These are phyloP conservation scores for Sebastolobus altivelis DNA, from an alignment of 2,797 vertebrate genomes.

Conservation along the genomic window DNA sequence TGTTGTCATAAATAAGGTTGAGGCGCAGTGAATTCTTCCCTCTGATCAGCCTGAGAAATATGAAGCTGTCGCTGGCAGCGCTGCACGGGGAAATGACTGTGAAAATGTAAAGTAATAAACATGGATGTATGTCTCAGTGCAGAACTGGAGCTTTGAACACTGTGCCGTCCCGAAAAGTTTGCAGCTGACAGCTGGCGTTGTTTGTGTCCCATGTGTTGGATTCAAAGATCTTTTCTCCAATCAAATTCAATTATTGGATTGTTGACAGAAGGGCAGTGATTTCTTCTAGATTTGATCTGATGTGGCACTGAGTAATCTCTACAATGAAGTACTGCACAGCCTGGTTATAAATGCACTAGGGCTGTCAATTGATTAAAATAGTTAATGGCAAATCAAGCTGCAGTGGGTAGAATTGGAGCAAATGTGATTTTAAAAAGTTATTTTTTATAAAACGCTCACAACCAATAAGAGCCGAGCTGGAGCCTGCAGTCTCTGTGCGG, in stretches of 20 bases:
- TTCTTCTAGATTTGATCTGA: background rate
- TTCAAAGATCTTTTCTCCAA: background rate
- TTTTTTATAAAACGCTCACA: no score
- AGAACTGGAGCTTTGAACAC: conserved; percentile 5
- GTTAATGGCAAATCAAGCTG: no score
- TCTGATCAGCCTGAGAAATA: conserved; percentile 63
- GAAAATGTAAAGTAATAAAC: conserved; percentile 50
- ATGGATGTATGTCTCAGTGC: background rate
- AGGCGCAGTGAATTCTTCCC: conserved; percentile 36
- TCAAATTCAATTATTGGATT: background rate
- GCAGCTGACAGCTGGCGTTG: conserved; percentile 10
- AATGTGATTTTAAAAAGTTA: no score
- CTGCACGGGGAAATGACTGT: conserved; percentile 36
- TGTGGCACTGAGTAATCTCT: background rate
- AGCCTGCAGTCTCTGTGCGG: no score
- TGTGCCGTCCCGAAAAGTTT: background rate
- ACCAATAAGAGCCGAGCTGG: no score
- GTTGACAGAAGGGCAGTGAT: background rate
- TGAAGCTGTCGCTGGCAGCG: conserved; percentile 30
- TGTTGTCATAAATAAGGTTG: conserved; percentile 67
- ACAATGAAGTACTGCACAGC: background rate
- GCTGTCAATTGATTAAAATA: no score
- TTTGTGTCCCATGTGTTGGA: conserved; percentile 15
- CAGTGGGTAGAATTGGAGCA: no score
- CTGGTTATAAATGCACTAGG: no score